phyloP scores from a whole-genome alignment of 2,797 vertebrate genomes.

The Ptychadena robeensis region DNA sequence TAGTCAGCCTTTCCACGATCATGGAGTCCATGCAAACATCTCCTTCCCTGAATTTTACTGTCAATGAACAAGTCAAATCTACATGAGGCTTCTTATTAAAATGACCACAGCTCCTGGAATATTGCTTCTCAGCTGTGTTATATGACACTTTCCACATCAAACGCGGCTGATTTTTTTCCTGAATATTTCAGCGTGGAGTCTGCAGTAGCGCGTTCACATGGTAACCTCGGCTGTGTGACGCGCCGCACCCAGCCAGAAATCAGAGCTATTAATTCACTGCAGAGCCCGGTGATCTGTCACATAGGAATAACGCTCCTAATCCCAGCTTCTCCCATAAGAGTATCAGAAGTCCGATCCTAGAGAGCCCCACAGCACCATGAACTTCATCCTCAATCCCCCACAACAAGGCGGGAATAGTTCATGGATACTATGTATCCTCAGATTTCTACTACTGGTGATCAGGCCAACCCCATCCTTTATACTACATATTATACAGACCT shows the following conservation, averaged over 20 bases:
- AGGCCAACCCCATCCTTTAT: too few species aligned
- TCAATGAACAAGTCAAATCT: not conserved
- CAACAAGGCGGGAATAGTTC: not conserved
- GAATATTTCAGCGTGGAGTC: slow-evolving; percentile 36
- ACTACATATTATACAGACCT: too few species aligned
- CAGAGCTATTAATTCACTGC: slow-evolving; percentile 37
- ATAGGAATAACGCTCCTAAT: slow-evolving; percentile 21
- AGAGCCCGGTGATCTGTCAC: slow-evolving; percentile 27
- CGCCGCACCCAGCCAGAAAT: slow-evolving; percentile 48
- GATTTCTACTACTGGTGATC: too few species aligned
- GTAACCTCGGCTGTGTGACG: slow-evolving; percentile 41
- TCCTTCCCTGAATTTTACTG: not conserved
- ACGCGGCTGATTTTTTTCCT: slow-evolving; percentile 22
- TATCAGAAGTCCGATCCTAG: not conserved
- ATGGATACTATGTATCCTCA: not conserved
- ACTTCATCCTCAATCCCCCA: not conserved
- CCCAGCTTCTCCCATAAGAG: slow-evolving; percentile 19
- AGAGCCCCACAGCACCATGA: not conserved
- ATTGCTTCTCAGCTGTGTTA: not conserved
- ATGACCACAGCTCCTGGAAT: not conserved
- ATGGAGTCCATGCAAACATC: not conserved
- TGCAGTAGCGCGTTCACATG: slow-evolving; percentile 49
- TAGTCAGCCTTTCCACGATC: not conserved
- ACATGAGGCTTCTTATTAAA: not conserved
- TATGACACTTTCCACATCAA: slow-evolving; percentile 23